Conservation (phyloP, 1,140 invertebrate species). For the Neodiprion fabricii region DNA sequence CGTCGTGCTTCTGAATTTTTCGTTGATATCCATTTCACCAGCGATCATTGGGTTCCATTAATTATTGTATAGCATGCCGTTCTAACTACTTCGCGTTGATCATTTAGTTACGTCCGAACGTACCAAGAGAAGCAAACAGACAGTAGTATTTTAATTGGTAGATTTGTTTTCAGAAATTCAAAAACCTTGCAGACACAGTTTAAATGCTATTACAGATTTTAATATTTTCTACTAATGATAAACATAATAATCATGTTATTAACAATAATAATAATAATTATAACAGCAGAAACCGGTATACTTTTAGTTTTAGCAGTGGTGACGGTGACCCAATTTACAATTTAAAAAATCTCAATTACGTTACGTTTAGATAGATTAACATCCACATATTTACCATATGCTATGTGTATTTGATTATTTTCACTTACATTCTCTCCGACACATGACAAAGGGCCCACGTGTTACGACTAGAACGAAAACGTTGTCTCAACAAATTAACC, state of each 20-base stretch:
- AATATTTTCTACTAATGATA: not conserved
- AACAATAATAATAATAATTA: too few species aligned
- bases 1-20: conserved; percentile 25
- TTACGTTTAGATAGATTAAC: not conserved
- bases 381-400: not conserved
- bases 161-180: not conserved
- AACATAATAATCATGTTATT: not conserved
- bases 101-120: conserved; percentile 39
- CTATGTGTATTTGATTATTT: not conserved
- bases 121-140: conserved; percentile 7
- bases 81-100: conserved; percentile 36
- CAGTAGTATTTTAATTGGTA: conserved; percentile 12
- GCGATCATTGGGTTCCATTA: conserved; percentile 32
- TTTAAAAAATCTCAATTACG: too few species aligned
- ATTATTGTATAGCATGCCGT: conserved; percentile 32
- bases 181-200: conserved; percentile 19
- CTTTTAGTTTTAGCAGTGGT: not conserved
- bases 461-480: too few species aligned
- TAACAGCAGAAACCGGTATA: not conserved
- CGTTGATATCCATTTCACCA: conserved; percentile 37
- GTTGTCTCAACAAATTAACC: too few species aligned
- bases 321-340: too few species aligned
- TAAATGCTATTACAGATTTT: not conserved
- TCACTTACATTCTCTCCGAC: not conserved
- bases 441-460: too few species aligned